Percentiles rank a stretch among this genome's conserved stretches.
These are phyloP conservation scores for Lasioglossum calceatum DNA, from an alignment of 2,888 invertebrate species.

Conservation along the genomic window DNA sequence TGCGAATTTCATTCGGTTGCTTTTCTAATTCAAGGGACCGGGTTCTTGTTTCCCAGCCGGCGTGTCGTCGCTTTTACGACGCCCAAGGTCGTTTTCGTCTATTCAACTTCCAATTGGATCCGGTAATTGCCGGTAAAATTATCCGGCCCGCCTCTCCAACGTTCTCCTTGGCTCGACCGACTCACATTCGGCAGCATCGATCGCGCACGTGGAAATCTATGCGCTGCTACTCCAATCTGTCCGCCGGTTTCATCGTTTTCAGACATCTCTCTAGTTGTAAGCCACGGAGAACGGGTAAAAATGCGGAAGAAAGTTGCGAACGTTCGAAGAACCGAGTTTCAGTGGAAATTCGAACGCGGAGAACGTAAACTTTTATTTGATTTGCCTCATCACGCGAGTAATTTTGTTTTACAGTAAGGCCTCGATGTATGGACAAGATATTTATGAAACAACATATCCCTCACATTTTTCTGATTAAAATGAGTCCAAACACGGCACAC, in stretches of 20 bases:
- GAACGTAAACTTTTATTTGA: background rate
- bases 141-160: slow-evolving; percentile 71
- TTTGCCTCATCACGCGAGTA: background rate
- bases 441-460: too few relatives aligned
- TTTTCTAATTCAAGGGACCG: slow-evolving; percentile 48
- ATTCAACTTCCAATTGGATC: slow-evolving; percentile 79
- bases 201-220: slow-evolving; percentile 49
- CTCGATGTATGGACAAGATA: too few relatives aligned
- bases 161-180: slow-evolving; percentile 23
- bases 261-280: background rate
- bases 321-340: background rate
- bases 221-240: slow-evolving; percentile 12
- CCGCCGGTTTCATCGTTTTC: slow-evolving; percentile 18
- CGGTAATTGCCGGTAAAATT: slow-evolving; percentile 79
- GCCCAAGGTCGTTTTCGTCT: slow-evolving; percentile 73
- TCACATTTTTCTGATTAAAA: too few relatives aligned
- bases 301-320: background rate
- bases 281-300: background rate
- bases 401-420: background rate
- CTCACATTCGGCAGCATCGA: slow-evolving; percentile 41
- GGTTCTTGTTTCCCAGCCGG: slow-evolving; percentile 50
- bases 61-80: slow-evolving; percentile 58
- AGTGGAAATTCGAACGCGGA: background rate
- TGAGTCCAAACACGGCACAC: too few relatives aligned
- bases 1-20: slow-evolving; percentile 49